These are phyloP conservation scores for Polydrusus pterygomalis DNA, from an alignment of 2,888 invertebrate genomes.

Conservation along the genomic window DNA sequence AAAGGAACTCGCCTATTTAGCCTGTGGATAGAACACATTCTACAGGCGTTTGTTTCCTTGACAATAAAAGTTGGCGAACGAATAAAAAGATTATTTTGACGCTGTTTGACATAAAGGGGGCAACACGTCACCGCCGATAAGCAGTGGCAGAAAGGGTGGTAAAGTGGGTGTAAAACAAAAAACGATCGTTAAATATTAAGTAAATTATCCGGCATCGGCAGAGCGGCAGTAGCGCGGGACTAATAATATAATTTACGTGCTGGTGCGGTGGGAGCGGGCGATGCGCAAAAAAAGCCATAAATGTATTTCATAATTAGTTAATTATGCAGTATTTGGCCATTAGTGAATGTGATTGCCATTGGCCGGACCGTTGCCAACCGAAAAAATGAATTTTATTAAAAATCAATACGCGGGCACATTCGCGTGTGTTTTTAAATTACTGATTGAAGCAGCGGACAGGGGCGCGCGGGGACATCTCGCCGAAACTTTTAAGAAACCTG, in stretches of 20 bases:
- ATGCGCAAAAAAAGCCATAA: conserved; percentile 69
- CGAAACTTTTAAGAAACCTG: conserved; percentile 5
- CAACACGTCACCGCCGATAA: too few species aligned
- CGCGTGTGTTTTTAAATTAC: conserved; percentile 73
- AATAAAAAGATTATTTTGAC: too few species aligned
- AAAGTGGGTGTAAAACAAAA: conserved; percentile 21
- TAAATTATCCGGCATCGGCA: conserved; percentile 30
- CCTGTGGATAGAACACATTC: too few species aligned
- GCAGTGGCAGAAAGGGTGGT: conserved; percentile 24
- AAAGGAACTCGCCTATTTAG: too few species aligned
- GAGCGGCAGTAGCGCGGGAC: conserved; percentile 33
- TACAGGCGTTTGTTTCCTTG: too few species aligned
- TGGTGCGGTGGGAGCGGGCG: conserved; percentile 56
- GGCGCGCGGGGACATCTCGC: conserved; percentile 40
- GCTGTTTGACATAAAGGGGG: too few species aligned
- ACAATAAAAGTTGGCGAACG: too few species aligned
- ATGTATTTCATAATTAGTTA: conserved; percentile 72
- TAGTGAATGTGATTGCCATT: conserved; percentile 71
- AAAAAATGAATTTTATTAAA: conserved; percentile 74
- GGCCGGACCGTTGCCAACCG: conserved; percentile 71
- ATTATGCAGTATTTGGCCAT: conserved; percentile 72
- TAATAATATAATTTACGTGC: conserved; percentile 45
- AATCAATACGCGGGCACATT: conserved; percentile 72
- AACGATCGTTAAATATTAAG: conserved; percentile 37
- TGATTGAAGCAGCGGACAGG: conserved; percentile 68